phyloP scores from a whole-genome alignment of 2,888 invertebrate species.

The Lissocephala sabroskyi region DNA sequence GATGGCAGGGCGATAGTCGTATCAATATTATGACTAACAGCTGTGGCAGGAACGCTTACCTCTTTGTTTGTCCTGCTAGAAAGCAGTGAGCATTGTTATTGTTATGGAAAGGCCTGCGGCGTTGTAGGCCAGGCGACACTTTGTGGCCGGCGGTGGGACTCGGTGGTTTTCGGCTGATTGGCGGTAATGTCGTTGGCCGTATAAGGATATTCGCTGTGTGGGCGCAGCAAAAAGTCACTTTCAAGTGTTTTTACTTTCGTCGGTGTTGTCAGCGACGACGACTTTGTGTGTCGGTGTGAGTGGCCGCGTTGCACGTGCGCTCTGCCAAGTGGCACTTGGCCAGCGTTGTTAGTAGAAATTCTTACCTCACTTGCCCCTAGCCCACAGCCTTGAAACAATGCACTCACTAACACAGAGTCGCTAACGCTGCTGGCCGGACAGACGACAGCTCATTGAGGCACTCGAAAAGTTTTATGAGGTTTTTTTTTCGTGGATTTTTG shows the following conservation, averaged over 20 bases:
- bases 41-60: slow-evolving; percentile 34
- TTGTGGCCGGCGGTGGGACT: slow-evolving; percentile 33
- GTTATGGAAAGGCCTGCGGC: too few relatives aligned
- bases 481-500: background rate
- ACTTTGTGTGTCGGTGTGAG: slow-evolving; percentile 3
- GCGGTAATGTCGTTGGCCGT: slow-evolving; percentile 39
- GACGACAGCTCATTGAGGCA: slow-evolving; percentile 26
- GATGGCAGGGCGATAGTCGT: background rate
- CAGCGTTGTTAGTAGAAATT: slow-evolving; percentile 31
- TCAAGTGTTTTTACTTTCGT: slow-evolving; percentile 57
- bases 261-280: background rate
- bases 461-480: slow-evolving; percentile 20
- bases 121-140: slow-evolving; percentile 31
- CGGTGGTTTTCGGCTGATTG: slow-evolving; percentile 18
- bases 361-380: slow-evolving; percentile 4
- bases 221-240: slow-evolving; percentile 46
- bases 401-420: slow-evolving; percentile 13
- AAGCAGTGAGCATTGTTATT: slow-evolving; percentile 30
- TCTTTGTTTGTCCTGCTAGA: slow-evolving; percentile 37
- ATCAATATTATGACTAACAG: background rate
- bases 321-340: slow-evolving; percentile 49
- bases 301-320: slow-evolving; percentile 51
- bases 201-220: slow-evolving; percentile 24
- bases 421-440: background rate
- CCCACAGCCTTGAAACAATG: slow-evolving; percentile 54